phyloP scores from a whole-genome alignment of 2,888 invertebrate genomes.

The Tinea trinotella region DNA sequence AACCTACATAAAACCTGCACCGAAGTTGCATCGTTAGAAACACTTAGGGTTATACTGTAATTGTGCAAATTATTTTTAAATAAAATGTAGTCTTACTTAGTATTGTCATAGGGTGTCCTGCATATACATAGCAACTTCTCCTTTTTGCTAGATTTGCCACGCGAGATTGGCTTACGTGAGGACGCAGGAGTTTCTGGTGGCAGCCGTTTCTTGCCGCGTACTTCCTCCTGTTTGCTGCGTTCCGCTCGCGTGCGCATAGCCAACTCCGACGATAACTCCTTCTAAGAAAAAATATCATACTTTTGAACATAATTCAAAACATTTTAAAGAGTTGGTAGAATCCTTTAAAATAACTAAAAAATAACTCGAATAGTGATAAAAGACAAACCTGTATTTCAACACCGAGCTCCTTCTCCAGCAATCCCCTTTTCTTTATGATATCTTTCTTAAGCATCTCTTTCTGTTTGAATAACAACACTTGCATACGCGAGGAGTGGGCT shows the following conservation, averaged over 20 bases:
- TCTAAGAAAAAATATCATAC: conserved; percentile 46
- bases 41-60: background rate
- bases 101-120: conserved; percentile 94
- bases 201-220: conserved; percentile 68
- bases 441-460: conserved; percentile 95
- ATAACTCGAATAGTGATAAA: too few relatives aligned
- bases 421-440: conserved; percentile 90
- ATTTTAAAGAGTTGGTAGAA: too few relatives aligned
- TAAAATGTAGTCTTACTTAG: conserved; percentile 76
- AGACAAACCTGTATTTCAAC: conserved; percentile 85
- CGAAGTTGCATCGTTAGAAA: background rate
- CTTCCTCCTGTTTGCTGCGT: conserved; percentile 78
- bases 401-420: conserved; percentile 90
- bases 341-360: too few relatives aligned
- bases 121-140: conserved; percentile 93
- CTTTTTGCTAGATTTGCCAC: conserved; percentile 66
- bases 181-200: conserved; percentile 45
- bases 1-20: conserved; percentile 97
- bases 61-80: background rate
- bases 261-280: conserved; percentile 81
- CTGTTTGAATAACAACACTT: conserved; percentile 86
- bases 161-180: conserved; percentile 24
- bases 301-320: background rate
- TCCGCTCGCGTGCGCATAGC: conserved; percentile 80
- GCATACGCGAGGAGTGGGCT: conserved; percentile 74